Percentiles rank a stretch among this genome's conserved stretches.
Conservation (phyloP, 1,140 invertebrate genomes). For the Brachionus koreanus region DNA sequence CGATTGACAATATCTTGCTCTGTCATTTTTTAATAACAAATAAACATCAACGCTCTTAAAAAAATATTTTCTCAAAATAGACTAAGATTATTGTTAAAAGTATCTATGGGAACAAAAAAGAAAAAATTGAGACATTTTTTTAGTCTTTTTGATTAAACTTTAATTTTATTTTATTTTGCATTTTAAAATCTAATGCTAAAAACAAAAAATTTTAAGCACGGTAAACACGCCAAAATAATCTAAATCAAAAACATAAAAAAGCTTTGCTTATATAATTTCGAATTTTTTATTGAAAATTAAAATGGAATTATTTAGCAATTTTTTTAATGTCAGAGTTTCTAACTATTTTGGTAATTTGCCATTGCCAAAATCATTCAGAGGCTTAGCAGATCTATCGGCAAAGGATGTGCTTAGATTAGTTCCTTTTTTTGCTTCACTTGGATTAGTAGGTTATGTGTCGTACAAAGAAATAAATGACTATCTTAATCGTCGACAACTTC, state of each 20-base stretch:
- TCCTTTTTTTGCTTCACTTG: conserved; percentile 40
- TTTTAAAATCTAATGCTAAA: neutral
- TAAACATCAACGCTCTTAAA: neutral
- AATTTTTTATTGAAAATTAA: neutral
- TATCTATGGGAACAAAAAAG: neutral
- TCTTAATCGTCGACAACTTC: conserved; percentile 10
- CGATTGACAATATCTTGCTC: conserved; percentile 34
- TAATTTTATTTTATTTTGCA: neutral
- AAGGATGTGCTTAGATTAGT: conserved; percentile 29
- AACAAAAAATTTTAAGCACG: neutral
- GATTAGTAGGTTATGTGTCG: conserved; percentile 23
- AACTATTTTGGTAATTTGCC: conserved; percentile 38
- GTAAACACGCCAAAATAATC: neutral
- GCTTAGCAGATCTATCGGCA: neutral
- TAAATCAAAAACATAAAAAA: neutral
- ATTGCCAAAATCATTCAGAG: conserved; percentile 36
- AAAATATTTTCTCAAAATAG: neutral
- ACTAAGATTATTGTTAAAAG: neutral
- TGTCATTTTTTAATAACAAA: neutral
- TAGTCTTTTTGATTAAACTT: neutral
- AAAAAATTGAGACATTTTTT: neutral
- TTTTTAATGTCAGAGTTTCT: conserved; percentile 13
- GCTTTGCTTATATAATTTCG: conserved; percentile 27
- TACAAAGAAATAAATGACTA: conserved; percentile 43
- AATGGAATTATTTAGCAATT: conserved; percentile 44